These are phyloP conservation scores for Whitmania pigra DNA, from an alignment of 1,140 invertebrate genomes.

Conservation along the genomic window DNA sequence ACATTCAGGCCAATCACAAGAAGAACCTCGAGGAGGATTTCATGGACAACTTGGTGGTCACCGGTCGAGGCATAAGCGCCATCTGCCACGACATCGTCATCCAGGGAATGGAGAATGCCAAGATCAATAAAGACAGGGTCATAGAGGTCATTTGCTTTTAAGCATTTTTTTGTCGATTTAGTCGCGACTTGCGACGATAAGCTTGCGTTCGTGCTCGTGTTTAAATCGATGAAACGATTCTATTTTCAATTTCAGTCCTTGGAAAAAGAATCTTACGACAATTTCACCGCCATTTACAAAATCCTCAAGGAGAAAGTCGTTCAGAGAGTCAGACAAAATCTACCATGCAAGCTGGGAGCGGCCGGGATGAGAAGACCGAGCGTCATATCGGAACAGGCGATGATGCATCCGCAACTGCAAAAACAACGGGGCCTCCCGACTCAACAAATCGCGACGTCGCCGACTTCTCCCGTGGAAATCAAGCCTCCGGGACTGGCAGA, in stretches of 20 bases:
- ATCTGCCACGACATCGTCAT: constrained; percentile 70
- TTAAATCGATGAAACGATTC: background rate
- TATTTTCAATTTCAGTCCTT: constrained; percentile 55
- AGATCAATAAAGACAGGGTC: constrained; percentile 71
- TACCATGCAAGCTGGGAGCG: constrained; percentile 45
- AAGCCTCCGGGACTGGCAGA: constrained; percentile 27
- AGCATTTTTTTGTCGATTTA: background rate
- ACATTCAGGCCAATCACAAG: background rate
- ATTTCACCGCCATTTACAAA: constrained; percentile 85
- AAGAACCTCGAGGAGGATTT: background rate
- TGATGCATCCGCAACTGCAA: constrained; percentile 19
- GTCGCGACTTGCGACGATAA: background rate
- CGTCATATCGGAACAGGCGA: constrained; percentile 27
- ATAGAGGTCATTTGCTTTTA: constrained; percentile 49
- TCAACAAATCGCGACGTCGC: background rate
- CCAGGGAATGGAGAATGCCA: constrained; percentile 75
- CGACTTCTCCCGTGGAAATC: background rate
- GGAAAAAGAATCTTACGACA: constrained; percentile 73
- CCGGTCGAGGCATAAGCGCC: background rate
- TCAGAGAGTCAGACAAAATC: constrained; percentile 32
- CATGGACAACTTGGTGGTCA: background rate
- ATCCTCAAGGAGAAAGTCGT: constrained; percentile 66
- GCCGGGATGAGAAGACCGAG: constrained; percentile 29
- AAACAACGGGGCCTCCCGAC: background rate
- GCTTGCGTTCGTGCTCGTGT: background rate